Base-by-base conservation (phyloP, 2,113 vertebrate genomes). In the Alethe diademata region DNA sequence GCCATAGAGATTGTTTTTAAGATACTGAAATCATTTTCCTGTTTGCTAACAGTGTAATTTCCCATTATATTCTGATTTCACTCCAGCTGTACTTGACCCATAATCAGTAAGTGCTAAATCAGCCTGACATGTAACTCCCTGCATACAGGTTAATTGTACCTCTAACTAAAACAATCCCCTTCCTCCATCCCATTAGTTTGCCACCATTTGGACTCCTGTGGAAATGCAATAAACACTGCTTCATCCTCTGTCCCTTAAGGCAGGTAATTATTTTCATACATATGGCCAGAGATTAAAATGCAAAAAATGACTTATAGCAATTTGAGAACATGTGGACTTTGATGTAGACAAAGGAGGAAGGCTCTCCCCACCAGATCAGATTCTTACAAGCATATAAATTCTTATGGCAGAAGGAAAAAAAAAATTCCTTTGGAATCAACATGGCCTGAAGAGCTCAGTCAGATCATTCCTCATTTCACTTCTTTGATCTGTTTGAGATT, bases 401-500 rank as follows among this genome's bases (percentile, higher is more conserved):
- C 94, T 97, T 90, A 86, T 86, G 95, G 96, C 93, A 97, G 96
- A 94, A 87, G 70, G 96, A 96, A 94, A 70, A 82, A 85, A 95
- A 89, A 80, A 86, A 76, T 47, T 78, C 58, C 78, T 91, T 76
- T 86, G 84, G 97, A 95, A 94, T 92, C 88, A 96, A 74, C 86
- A 78, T 80, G 93, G 93, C 96, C 94, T 50, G 84, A 95, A 95
- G 96, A 97, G 72, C 84, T 92, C 85, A 87, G 53, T 62, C 88
- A 72, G 82, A 90, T 82, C 88, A 89, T 92, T 93, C 71, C 93
- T 93, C 5, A 4, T 95, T 95, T 88, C 65, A 74, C 36, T 67
- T 79, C 96, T 98, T 97, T 98, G 98, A 98, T 97, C 94, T 97
- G 25, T 29, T 53, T 92, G 93, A 93, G 95, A 84, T 94, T 92